Evolutionary conservation across 2,113 vertebrate species (phyloP), one percentile per base, ranked within the genome.

Genomic region (Camarhynchus parvulus): DNA sequence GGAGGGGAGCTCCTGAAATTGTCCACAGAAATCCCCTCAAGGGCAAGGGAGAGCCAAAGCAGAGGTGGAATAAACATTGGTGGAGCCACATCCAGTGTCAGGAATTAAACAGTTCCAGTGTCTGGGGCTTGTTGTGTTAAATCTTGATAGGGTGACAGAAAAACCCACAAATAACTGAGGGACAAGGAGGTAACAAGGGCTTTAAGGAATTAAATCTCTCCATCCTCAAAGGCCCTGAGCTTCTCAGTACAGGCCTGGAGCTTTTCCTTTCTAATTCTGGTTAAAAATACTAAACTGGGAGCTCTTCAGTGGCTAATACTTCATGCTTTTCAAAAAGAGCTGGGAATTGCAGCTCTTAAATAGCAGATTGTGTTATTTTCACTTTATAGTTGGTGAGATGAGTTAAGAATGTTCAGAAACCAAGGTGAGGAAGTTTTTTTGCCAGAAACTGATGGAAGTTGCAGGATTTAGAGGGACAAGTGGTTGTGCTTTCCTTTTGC

Each of bases 1-100:
- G 79, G 25, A 82, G 68, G 39, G 50, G 13, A 42, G 47, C 81
- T 96, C 58, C 12, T 72, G 91, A 69, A 95, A 96, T 83, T 80
- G 90, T 79, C 93, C 92, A 59, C 72, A 74, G 89, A 96, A 97
- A 89, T 95, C 82, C 87, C 92, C 93, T 88, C 93, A 23, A 89
- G 87, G 94, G 86, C 55, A 91, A 91, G 90, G 87, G 79, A 66
- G 77, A 81, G 82, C 77, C 72, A 56, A 55, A 72, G 89, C 8
- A 62, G 87, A 67, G 82, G 72, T 89, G 76, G 56, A 28, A n/a
- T 55, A 20, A 30, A 22, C 17, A 4, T 31, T 19, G 78, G 68
- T 35, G 64, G 84, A 52, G 82, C 58, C 67, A 24, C 42, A 23
- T 49, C 76, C 90, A 33, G 64, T 61, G 83, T 78, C 83, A 87